Conservation (phyloP, 1,140 invertebrate species). For the Bombus fervidus region DNA sequence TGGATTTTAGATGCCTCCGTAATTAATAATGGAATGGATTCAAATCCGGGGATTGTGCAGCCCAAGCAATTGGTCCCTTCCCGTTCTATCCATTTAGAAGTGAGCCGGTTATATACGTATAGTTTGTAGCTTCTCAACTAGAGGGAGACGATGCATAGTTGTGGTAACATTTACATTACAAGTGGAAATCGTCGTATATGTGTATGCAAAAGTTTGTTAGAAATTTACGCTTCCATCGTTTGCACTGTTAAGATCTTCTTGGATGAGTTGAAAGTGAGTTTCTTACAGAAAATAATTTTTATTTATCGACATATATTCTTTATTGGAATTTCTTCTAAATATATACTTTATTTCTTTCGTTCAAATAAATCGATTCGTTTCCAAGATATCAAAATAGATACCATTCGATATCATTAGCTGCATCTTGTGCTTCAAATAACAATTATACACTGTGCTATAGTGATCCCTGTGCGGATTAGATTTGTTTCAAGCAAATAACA, state of each 20-base stretch:
- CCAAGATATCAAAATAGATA: too few species aligned
- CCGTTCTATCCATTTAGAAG: slow-evolving; percentile 16
- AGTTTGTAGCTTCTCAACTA: slow-evolving; percentile 23
- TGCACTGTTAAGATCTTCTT: not conserved
- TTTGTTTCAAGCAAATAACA: not conserved
- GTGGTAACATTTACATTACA: not conserved
- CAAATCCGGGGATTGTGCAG: slow-evolving; percentile 24
- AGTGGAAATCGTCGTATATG: not conserved
- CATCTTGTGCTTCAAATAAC: too few species aligned
- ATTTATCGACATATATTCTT: too few species aligned
- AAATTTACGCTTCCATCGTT: not conserved
- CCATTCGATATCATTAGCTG: too few species aligned
- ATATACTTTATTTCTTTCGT: too few species aligned
- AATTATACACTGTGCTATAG: too few species aligned
- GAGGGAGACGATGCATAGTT: slow-evolving; percentile 1
- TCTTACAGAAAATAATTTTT: too few species aligned
- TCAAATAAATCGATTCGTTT: too few species aligned
- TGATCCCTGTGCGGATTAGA: too few species aligned
- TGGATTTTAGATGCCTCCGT: slow-evolving; percentile 32
- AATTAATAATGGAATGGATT: slow-evolving; percentile 51
- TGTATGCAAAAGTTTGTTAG: not conserved
- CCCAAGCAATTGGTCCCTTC: slow-evolving; percentile 29
- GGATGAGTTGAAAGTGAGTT: too few species aligned
- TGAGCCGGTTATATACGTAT: not conserved
- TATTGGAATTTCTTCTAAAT: too few species aligned